Percentiles rank a stretch among this genome's conserved stretches.
Conservation (phyloP, 1,140 invertebrate species). For the Mactra quadrangularis region DNA sequence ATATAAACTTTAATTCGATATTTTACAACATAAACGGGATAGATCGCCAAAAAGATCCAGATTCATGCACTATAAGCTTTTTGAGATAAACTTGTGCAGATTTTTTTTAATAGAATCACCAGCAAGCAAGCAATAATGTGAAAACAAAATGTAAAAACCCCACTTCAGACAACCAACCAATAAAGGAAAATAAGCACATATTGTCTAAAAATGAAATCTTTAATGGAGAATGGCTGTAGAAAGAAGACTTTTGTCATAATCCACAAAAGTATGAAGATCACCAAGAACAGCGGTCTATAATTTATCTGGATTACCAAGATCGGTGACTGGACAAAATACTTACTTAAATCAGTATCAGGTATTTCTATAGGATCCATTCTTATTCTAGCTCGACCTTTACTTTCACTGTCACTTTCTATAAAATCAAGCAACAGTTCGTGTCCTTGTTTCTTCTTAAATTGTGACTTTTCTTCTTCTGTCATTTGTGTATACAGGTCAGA, state of each 20-base stretch:
- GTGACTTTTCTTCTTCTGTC: constrained; percentile 58
- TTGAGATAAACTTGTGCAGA: too few species aligned
- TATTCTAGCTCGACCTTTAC: constrained; percentile 40
- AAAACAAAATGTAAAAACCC: too few species aligned
- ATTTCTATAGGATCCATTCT: constrained; percentile 67
- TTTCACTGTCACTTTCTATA: constrained; percentile 15
- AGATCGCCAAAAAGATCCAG: too few species aligned
- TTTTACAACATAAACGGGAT: too few species aligned
- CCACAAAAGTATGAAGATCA: not conserved
- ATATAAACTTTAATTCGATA: too few species aligned
- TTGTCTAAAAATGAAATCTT: too few species aligned
- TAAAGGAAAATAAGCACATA: too few species aligned
- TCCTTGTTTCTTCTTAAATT: constrained; percentile 47
- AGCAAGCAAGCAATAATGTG: too few species aligned
- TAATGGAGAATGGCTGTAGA: too few species aligned
- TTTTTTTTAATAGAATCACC: too few species aligned
- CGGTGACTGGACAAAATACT: not conserved
- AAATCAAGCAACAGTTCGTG: constrained; percentile 59
- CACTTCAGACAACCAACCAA: too few species aligned
- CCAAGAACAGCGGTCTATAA: not conserved
- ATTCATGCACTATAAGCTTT: too few species aligned
- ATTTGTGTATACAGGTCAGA: constrained; percentile 47
- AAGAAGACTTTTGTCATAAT: not conserved
- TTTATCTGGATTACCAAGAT: not conserved
- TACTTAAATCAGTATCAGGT: constrained; percentile 72